Conservation (phyloP, 1,140 invertebrate species). For the Mizuhopecten yessoensis region DNA sequence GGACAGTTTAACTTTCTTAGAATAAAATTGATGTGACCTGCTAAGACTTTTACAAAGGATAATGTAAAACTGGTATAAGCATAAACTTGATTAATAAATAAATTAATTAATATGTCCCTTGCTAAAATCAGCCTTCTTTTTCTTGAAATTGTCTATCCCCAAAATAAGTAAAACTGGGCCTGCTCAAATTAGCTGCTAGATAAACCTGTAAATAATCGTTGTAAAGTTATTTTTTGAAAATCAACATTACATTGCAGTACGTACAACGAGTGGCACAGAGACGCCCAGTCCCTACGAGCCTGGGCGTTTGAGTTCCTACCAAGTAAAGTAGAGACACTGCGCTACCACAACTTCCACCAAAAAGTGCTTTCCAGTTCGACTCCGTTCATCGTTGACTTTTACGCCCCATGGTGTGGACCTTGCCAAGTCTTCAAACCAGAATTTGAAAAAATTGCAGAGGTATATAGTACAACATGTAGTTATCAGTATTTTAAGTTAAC, state of each 20-base stretch:
- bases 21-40: no score
- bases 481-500: no score
- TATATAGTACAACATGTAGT: no score
- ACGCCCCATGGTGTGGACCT: slow-evolving; percentile 90
- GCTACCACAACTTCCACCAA: slow-evolving; percentile 71
- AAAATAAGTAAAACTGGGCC: no score
- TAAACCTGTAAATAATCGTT: no score
- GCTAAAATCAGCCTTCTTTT: no score
- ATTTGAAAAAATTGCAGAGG: slow-evolving; percentile 87
- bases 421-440: slow-evolving; percentile 89
- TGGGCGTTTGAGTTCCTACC: slow-evolving; percentile 88
- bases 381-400: slow-evolving; percentile 90
- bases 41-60: background rate
- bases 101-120: no score
- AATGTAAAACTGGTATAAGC: background rate
- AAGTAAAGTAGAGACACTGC: slow-evolving; percentile 79
- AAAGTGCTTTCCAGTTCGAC: slow-evolving; percentile 83
- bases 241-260: slow-evolving; percentile 84
- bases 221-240: no score
- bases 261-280: slow-evolving; percentile 87
- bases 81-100: background rate
- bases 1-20: no score
- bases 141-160: no score
- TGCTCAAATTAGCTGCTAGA: no score
- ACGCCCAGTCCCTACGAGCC: slow-evolving; percentile 85